Base-by-base conservation (phyloP, 2,797 vertebrate genomes). In the Sebastes iracundus region DNA sequence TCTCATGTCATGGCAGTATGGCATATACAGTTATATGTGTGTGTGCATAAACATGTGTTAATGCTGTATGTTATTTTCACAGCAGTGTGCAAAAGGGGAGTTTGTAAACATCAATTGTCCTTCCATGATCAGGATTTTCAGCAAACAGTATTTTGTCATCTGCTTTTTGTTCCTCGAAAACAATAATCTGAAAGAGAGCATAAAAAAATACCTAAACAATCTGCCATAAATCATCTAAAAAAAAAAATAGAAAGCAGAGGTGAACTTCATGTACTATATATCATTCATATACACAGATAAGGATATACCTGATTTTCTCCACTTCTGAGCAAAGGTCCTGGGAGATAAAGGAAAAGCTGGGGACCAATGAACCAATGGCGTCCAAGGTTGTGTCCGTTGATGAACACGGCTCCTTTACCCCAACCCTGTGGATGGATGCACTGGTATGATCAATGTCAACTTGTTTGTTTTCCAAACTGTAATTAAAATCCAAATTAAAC, bases 291-390 rank as follows among this genome's bases (percentile, higher is more conserved):
- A 38, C 33, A 35, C 14, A 1, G 16, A 46, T 52, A 52, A 8
- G 0, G 3, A 3, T 23, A 9, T 83, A 98, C 97, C 97, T 97
- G 95, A 59, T 99, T 99, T 75, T 92, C 86, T 77, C 97, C 97
- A 78, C 76, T 93, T 65, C 87, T 71, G 30, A 99, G 91, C 97
- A 97, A 98, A 28, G 96, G 93, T 25, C 92, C 97, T 4, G 98
- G 98, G 58, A 98, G 94, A 90, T 97, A 98, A 23, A 98, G 96
- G 0, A 96, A 96, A 82, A 96, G 93, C 90, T 98, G 98, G 66
- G 98, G 98, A 53, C 98, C 98, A 2, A 98, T 91, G 42, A 94
- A 96, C 97, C 98, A 98, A 83, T 98, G 96, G 46, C 97, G 96
- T n/a, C 98, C 98, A n/a, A 99, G 94, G 89, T 97, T 99, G 82